Evolutionary conservation across 2,888 invertebrate genomes (phyloP).

Genomic region (Steinernema scapterisci): DNA sequence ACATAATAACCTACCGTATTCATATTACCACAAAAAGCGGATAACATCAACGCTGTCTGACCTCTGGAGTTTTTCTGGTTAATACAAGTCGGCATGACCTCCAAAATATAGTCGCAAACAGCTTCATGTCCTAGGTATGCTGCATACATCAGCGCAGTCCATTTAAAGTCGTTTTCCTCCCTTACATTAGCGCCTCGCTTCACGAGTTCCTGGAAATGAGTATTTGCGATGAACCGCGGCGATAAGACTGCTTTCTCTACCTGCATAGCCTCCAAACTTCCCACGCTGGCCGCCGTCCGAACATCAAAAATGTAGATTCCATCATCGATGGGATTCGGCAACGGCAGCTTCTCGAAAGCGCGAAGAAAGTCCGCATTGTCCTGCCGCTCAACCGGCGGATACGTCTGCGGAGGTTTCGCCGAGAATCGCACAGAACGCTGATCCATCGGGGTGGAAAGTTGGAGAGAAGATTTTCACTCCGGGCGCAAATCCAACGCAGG

Average conservation of each 20-base stretch:
- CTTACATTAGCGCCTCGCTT: neutral
- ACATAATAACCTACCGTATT: constrained; percentile 68
- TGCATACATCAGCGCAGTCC: constrained; percentile 94
- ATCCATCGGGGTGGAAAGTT: neutral
- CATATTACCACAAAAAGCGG: constrained; percentile 72
- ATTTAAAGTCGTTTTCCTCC: constrained; percentile 67
- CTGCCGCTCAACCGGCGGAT: neutral
- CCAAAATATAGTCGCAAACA: constrained; percentile 75
- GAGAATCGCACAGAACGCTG: constrained; percentile 16
- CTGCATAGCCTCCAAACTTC: neutral
- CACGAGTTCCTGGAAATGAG: neutral
- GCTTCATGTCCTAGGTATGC: constrained; percentile 89
- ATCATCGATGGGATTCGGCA: neutral
- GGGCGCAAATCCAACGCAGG: too few relatives aligned
- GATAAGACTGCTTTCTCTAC: neutral
- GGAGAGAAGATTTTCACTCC: too few relatives aligned
- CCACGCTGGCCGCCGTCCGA: constrained; percentile 7
- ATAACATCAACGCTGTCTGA: constrained; percentile 71
- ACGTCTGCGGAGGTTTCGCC: constrained; percentile 10
- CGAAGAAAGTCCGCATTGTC: neutral
- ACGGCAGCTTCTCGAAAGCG: neutral
- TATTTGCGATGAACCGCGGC: too few relatives aligned
- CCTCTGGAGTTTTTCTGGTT: constrained; percentile 35
- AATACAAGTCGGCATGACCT: neutral
- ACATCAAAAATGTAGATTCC: neutral